phyloP scores from a whole-genome alignment of 2,888 invertebrate genomes.

The Leptinotarsa tumamoca region DNA sequence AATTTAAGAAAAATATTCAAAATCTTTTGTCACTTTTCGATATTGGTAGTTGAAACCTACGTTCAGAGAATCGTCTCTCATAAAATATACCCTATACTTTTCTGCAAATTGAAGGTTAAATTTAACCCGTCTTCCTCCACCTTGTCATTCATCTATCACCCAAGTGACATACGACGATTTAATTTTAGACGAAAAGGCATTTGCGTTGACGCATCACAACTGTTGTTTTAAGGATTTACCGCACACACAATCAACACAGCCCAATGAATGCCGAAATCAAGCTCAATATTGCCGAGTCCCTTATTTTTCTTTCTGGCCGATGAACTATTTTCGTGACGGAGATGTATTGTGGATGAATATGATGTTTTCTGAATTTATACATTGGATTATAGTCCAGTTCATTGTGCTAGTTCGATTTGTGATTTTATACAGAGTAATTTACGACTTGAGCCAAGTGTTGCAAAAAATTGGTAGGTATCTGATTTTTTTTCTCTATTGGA shows the following conservation, averaged over 20 bases:
- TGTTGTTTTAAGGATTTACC: slow-evolving; percentile 59
- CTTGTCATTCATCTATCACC: slow-evolving; percentile 48
- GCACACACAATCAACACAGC: slow-evolving; percentile 45
- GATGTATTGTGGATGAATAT: slow-evolving; percentile 2
- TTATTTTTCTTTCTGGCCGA: slow-evolving; percentile 34
- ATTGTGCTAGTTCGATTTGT: too few relatives aligned
- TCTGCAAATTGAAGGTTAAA: slow-evolving; percentile 16
- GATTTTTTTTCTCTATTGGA: neutral
- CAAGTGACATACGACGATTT: slow-evolving; percentile 52
- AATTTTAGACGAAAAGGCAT: slow-evolving; percentile 52
- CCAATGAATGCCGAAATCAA: slow-evolving; percentile 40
- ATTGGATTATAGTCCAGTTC: neutral
- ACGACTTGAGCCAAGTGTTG: too few relatives aligned
- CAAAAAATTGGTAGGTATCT: too few relatives aligned
- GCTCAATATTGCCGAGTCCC: slow-evolving; percentile 22
- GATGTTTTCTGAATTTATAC: neutral
- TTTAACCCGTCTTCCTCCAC: slow-evolving; percentile 8
- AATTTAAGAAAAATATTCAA: neutral
- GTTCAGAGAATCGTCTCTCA: neutral
- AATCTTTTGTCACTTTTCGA: neutral
- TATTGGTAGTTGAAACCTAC: neutral
- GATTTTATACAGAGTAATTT: too few relatives aligned
- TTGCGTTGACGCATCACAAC: slow-evolving; percentile 55
- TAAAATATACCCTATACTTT: neutral
- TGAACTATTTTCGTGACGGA: slow-evolving; percentile 10